phyloP scores from a whole-genome alignment of 2,797 vertebrate genomes.

The Mus caroli region DNA sequence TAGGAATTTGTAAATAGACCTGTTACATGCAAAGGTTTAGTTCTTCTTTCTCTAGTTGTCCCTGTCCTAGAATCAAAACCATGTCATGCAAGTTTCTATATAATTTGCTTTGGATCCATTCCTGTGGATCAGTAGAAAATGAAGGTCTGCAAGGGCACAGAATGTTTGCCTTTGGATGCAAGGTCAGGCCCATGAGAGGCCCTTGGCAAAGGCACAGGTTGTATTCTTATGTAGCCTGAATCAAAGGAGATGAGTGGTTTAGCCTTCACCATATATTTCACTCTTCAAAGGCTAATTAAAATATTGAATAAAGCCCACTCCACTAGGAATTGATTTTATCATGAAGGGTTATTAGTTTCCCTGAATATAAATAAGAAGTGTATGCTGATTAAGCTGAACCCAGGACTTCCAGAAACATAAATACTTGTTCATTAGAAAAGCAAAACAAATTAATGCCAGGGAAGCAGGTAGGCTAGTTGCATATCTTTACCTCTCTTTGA shows the following conservation, averaged over 20 bases:
- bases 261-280: constrained; percentile 1
- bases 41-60: not conserved
- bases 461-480: not conserved
- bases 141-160: too few relatives aligned
- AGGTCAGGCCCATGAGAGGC: not conserved
- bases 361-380: constrained; percentile 18
- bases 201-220: not conserved
- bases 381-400: not conserved
- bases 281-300: constrained; percentile 37
- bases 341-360: constrained; percentile 13
- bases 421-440: not conserved
- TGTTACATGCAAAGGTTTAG: not conserved
- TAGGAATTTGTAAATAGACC: not conserved
- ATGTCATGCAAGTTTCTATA: not conserved
- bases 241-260: not conserved
- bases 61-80: not conserved
- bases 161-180: not conserved
- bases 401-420: constrained; percentile 28
- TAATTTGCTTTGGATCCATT: not conserved
- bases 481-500: not conserved
- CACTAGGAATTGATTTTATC: not conserved
- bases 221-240: not conserved
- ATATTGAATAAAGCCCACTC: constrained; percentile 25
- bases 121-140: not conserved
- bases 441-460: not conserved